Base-by-base conservation (phyloP, 2,888 invertebrate species). In the Euplexia lucipara region DNA sequence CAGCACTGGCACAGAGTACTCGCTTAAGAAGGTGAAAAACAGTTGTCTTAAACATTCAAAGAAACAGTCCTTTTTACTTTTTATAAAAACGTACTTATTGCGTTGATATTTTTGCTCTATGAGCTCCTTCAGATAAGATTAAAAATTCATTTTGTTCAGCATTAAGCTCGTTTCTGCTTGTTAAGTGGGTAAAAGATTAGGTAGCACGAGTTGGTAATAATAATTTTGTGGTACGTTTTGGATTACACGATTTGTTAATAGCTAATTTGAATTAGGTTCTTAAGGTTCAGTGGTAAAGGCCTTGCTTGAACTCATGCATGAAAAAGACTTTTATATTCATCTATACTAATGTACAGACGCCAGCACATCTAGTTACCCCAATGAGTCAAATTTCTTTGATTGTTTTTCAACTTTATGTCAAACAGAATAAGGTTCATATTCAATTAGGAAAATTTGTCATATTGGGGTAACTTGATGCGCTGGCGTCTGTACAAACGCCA, bases 11-110 rank as follows among this genome's bases (percentile, higher is more conserved):
- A 8, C 14, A 20, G 41, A 58, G 61, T 39, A 54, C 60, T 42
- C 32, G 14, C 7, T 10, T 30, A 22, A 10, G 37, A 66, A 49
- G 45, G 47, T 32, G 20, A 62, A 58, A 70, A 70, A 54, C 70
- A 52, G 61, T 63, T 70, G 62, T 78, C 53, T 64, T 80, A 54
- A 65, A 74, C 68, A 74, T 70, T 80, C 60, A 70, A 67, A 52
- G 14, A 34, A 52, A 61, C 16, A n/a, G 14, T 30, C 8, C 34
- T 26, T 59, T 65, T 49, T 64, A 35, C 37, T n/a, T n/a, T n/a
- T n/a, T n/a, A n/a, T n/a, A n/a, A 56, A 70, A 58, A 59, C 16
- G 35, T 56, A 59, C 16, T 32, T 56, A 64, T 60, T 49, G 59
- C 41, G 41, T 35, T 78, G 41, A 65, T 65, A 65, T 63, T 69